Evolutionary conservation across 2,113 vertebrate genomes (phyloP), one percentile per base, ranked within the genome.

Genomic region (Connochaetes taurinus): DNA sequence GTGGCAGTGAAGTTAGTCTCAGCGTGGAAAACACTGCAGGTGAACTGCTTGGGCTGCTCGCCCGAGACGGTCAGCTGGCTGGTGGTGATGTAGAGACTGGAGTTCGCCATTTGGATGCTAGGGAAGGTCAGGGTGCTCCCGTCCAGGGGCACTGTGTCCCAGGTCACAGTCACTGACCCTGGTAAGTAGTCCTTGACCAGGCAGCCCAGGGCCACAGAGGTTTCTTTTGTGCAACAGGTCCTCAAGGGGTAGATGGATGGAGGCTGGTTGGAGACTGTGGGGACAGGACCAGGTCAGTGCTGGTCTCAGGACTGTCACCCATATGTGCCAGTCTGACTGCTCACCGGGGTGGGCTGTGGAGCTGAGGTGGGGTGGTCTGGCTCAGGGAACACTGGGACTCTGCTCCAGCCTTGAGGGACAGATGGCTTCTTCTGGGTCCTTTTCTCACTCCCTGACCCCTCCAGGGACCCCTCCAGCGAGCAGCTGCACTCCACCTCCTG

Each of bases 131-230:
- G 1, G 11, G 31, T 6, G 5, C 40, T 97, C 0, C 1, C 33
- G 0, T 85, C 57, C 52, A 71, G 67, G 33, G 62, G 2, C 0
- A n/a, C 91, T 1, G 90, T 10, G 6, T 97, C 92, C 98, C 98
- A 98, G 17, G 83, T 50, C n/a, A 98, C 93, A 0, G 33, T 84
- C 58, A 97, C 94, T 0, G 97, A 96, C 6, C 9, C 60, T 0
- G 98, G 98, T 27, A 98, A 88, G 94, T 97, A 98, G 62, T 60
- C 94, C 0, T 10, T 84, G 58, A 96, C n/a, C 78, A 99, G 94
- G 93, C 98, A 99, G 10, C 97, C 98, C 55, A 98, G 2, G 0
- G 14, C 84, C 62, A 95, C 0, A 1, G 9, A 5, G 0, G 3
- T 0, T 0, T n/a, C 50, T 50, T 50, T 50, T 25, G 16, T 5